phyloP scores from a whole-genome alignment of 1,140 invertebrate genomes.

The Drosophila guanche region DNA sequence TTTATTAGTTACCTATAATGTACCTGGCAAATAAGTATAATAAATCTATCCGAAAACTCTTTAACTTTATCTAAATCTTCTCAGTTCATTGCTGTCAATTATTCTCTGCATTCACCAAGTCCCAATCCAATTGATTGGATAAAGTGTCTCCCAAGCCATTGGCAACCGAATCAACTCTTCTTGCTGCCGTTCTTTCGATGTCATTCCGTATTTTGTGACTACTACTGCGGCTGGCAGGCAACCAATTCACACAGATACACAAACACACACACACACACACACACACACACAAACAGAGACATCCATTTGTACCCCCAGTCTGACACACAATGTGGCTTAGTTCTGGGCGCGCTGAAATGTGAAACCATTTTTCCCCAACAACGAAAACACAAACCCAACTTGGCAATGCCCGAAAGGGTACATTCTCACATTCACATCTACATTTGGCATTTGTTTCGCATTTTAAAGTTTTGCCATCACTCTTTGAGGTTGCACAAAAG shows the following conservation, averaged over 20 bases:
- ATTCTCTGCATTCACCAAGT: too few species aligned
- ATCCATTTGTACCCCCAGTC: background rate
- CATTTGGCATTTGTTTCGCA: conserved; percentile 7
- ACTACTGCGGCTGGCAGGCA: conserved; percentile 39
- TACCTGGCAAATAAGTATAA: too few species aligned
- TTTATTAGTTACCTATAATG: too few species aligned
- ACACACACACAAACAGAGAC: background rate
- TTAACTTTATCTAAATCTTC: background rate
- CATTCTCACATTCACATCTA: conserved; percentile 1
- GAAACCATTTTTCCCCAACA: conserved; percentile 57
- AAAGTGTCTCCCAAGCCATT: background rate
- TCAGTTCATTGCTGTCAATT: background rate
- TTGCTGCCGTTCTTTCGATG: conserved; percentile 19
- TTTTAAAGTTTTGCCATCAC: conserved; percentile 26
- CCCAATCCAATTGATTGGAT: background rate
- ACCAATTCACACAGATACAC: conserved; percentile 26
- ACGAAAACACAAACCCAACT: conserved; percentile 27
- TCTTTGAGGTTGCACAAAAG: conserved; percentile 3
- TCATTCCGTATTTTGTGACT: conserved; percentile 33
- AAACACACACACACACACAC: conserved; percentile 2
- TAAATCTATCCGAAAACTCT: too few species aligned
- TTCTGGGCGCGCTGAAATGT: conserved; percentile 75
- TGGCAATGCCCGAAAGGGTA: conserved; percentile 20
- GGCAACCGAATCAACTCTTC: conserved; percentile 11
- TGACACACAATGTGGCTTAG: conserved; percentile 53